Evolutionary conservation across 2,797 vertebrate species (phyloP), one percentile per base, ranked within the genome.

Genomic region (Acomys russatus): DNA sequence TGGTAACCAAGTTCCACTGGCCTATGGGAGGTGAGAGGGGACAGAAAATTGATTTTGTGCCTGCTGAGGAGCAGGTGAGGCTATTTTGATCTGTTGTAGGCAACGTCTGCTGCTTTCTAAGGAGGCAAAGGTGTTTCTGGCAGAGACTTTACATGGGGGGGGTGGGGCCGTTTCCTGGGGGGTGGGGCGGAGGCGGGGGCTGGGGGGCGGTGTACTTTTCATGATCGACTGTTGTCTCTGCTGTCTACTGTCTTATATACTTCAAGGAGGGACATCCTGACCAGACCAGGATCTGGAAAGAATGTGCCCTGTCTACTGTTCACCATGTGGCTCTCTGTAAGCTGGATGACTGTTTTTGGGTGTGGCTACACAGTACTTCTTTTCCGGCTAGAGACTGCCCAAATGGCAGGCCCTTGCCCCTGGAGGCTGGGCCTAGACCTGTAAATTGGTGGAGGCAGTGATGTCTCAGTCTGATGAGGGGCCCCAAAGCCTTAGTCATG

Each of bases 1-100:
- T 71, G 82, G 71, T 97, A 97, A 98, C 96, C 92, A 95, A 97
- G 92, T 97, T 97, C 96, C 94, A 23, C 85, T 28, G 78, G 95
- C 92, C 70, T 77, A 82, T 51, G 88, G 78, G 78, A 97, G 93
- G 38, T 35, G 15, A 78, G 78, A 87, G 88, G 68, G 86, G 95
- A 96, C 84, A 96, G 96, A 97, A 97, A 97, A 97, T 91, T 91
- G 88, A 96, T 97, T 96, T 96, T 44, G 59, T 79, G 91, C 85
- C 88, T 88, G 51, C 6, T 3, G 44, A 83, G 88, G 94, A 83
- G 90, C 25, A 18, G 74, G 64, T 3, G 9, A 59, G 78, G 84
- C 56, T 63, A 63, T 92, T 94, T 25, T 0, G 1, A 78, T 66
- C 71, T 73, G 71, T 18, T 38, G 35, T 20, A 14, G 54, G 70